Percentiles rank a stretch among this genome's conserved stretches.
Evolutionary conservation across 2,797 vertebrate species (phyloP).

Genomic region (Oryzias dopingdopingensis): DNA sequence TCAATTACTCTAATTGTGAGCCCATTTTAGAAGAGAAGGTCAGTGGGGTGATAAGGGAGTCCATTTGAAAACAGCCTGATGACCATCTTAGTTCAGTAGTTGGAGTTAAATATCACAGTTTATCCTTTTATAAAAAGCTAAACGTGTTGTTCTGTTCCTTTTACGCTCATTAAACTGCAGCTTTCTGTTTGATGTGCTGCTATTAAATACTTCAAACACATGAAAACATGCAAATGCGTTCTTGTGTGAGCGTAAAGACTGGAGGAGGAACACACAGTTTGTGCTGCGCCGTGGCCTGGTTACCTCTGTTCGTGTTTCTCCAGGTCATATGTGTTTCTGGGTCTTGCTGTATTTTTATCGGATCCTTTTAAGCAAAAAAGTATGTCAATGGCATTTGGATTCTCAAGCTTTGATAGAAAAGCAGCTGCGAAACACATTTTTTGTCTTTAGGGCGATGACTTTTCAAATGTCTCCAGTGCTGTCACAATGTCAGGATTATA

Average conservation of each 20-base stretch:
- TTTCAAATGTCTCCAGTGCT: background rate
- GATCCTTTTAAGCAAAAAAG: conserved; percentile 42
- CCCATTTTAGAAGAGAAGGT: conserved; percentile 96
- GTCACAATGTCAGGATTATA: background rate
- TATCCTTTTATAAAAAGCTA: background rate
- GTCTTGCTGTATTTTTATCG: conserved; percentile 52
- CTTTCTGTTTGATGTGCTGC: background rate
- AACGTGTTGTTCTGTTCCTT: conserved; percentile 14
- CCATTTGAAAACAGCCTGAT: conserved; percentile 8
- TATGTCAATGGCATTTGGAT: conserved; percentile 47
- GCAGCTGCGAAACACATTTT: background rate
- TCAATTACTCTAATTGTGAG: conserved; percentile 95
- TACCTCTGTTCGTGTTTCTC: conserved; percentile 35
- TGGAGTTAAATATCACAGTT: conserved; percentile 7
- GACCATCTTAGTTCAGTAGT: background rate
- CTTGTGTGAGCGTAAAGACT: conserved; percentile 17
- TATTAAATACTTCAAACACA: conserved; percentile 3
- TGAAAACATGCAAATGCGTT: conserved; percentile 7
- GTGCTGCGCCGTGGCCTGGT: conserved; percentile 49
- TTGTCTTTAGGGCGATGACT: background rate
- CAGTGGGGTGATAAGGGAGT: conserved; percentile 40
- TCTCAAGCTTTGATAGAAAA: conserved; percentile 9
- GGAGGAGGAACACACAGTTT: conserved; percentile 14
- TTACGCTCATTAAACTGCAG: background rate
- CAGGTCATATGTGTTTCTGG: conserved; percentile 45